Percentiles rank a stretch among this genome's conserved stretches.
phyloP scores from a whole-genome alignment of 1,140 invertebrate species.

The Drosophila repleta region DNA sequence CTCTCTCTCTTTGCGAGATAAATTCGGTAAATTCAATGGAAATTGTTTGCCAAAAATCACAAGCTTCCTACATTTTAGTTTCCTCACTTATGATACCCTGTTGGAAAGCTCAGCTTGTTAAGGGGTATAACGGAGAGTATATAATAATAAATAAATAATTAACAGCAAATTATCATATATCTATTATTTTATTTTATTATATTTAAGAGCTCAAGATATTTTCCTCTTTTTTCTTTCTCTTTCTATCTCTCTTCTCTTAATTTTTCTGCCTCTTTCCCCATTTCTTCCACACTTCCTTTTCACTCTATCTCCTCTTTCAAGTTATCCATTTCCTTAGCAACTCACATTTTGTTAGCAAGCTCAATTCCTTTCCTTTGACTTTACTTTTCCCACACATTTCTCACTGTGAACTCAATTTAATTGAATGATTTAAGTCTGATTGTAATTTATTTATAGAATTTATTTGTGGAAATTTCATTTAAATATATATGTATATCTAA shows the following conservation, averaged over 20 bases:
- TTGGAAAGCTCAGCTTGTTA: neutral
- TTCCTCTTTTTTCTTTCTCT: too few species aligned
- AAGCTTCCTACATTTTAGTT: conserved; percentile 60
- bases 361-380: too few species aligned
- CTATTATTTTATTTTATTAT: too few species aligned
- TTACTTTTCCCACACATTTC: neutral
- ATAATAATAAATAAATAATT: too few species aligned
- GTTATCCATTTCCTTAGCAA: too few species aligned
- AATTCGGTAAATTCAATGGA: conserved; percentile 78
- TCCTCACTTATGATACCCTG: conserved; percentile 36
- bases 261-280: too few species aligned
- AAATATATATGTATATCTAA: neutral
- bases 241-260: too few species aligned
- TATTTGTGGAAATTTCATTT: neutral
- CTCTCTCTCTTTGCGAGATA: conserved; percentile 62
- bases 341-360: too few species aligned
- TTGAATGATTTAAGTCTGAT: neutral
- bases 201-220: too few species aligned
- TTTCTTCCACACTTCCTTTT: too few species aligned
- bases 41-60: conserved; percentile 77
- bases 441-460: conserved; percentile 1
- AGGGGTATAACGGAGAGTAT: neutral
- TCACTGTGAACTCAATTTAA: neutral
- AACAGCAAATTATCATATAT: too few species aligned
- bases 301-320: too few species aligned